Base-by-base conservation (phyloP, 1,140 invertebrate species). In the Camponotus pennsylvanicus region DNA sequence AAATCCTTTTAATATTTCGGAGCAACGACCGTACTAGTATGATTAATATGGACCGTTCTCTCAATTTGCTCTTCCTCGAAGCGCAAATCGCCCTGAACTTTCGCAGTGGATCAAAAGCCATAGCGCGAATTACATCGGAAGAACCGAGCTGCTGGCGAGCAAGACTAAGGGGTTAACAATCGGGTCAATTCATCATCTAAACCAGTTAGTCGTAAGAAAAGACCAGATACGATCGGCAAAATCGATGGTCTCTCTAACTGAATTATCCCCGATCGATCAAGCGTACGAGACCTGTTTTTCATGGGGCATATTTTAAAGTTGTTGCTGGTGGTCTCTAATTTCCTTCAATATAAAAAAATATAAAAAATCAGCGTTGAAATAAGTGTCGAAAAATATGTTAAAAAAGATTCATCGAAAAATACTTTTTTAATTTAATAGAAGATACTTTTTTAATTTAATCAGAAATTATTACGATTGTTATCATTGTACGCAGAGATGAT, bases 121-220 rank as follows among this genome's bases (percentile, higher is more conserved):
- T 70, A 57, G 66, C 34, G 34, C 63, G 49, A 55, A 13, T 67
- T 67, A 37, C 32, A 79, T 57, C 45, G 40, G 15, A 27, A 70
- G 45, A 80, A 13, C 49, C 21, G 45, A 80, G 49, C 66, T 70
- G 45, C 79, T 88, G 87, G 79, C 57, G 49, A 52, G 85, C 73
- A 73, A 87, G 82, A 67, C 73, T 71, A 52, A 59, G 69, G 85
- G 93, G 93, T 93, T 92, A 94, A 94, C 92, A 92, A 92, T 92
- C 92, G 91, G 93, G 93, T 94, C 93, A 94, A 92, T 91, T 93
- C 92, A 89, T 91, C 91, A 92, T 89, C 89, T 92, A 93, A 94
- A 94, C 90, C 90, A 93, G 93, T 93, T 94, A 92, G 88, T 85
- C 86, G 87, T 18, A 18, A 52, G 49, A 52, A 75, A 61, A 86